phyloP scores from a whole-genome alignment of 1,140 invertebrate species.

The Zaprionus africanus region DNA sequence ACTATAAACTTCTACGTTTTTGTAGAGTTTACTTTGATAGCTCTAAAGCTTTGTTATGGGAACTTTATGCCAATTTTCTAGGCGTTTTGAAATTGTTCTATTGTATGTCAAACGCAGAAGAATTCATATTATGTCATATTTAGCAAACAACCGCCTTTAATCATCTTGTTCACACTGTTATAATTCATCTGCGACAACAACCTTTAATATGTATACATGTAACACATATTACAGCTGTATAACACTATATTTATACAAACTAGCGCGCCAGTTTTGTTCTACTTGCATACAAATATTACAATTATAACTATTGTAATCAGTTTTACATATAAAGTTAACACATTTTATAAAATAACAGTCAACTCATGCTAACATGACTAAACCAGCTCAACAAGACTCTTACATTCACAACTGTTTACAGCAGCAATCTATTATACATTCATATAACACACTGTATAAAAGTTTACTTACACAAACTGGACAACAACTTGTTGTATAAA shows the following conservation, averaged over 20 bases:
- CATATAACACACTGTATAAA: too few relatives aligned
- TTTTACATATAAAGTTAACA: neutral
- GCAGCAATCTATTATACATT: too few relatives aligned
- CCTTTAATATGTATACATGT: neutral
- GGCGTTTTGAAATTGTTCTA: neutral
- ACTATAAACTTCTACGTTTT: neutral
- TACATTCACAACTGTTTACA: too few relatives aligned
- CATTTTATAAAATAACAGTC: neutral
- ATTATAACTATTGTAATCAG: neutral
- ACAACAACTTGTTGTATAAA: too few relatives aligned
- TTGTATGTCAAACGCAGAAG: neutral
- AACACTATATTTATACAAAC: neutral
- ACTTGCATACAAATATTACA: neutral
- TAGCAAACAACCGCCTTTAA: neutral
- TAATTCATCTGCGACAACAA: too few relatives aligned
- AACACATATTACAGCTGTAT: neutral
- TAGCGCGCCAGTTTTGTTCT: too few relatives aligned
- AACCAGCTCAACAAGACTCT: too few relatives aligned
- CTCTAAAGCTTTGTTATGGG: neutral
- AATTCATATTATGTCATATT: neutral
- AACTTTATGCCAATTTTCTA: neutral
- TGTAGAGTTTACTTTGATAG: neutral
- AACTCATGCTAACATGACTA: neutral
- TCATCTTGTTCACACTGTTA: too few relatives aligned
- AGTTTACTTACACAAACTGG: too few relatives aligned